These are phyloP conservation scores for Protomyctophum bolini DNA, from an alignment of 2,113 vertebrate genomes.

Conservation along the genomic window DNA sequence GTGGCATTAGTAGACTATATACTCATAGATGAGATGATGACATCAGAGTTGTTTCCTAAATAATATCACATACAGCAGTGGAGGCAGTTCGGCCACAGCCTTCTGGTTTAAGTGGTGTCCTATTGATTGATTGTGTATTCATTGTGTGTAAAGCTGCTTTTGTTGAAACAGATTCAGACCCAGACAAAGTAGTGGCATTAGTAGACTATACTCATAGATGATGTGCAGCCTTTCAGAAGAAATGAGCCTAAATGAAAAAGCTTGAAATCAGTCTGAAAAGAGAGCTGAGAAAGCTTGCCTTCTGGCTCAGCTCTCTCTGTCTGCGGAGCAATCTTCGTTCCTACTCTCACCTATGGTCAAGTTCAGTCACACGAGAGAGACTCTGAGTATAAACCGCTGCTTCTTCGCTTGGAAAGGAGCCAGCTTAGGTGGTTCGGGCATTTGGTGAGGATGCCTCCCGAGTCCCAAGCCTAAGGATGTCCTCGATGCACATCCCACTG, in stretches of 20 bases:
- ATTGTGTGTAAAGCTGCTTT: slow-evolving; percentile 25
- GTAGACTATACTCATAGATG: neutral
- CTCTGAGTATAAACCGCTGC: too few species aligned
- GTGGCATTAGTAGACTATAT: neutral
- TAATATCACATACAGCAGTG: slow-evolving; percentile 33
- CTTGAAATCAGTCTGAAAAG: neutral
- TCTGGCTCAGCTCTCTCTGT: too few species aligned
- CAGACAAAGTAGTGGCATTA: neutral
- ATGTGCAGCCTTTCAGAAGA: slow-evolving; percentile 1
- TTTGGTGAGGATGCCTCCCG: too few species aligned
- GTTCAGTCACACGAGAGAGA: too few species aligned
- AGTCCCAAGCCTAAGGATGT: too few species aligned
- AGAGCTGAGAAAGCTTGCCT: too few species aligned
- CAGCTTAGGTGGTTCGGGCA: too few species aligned
- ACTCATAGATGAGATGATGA: slow-evolving; percentile 23
- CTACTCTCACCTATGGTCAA: too few species aligned
- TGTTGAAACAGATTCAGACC: slow-evolving; percentile 23
- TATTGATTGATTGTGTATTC: slow-evolving; percentile 47
- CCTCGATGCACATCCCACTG: too few species aligned
- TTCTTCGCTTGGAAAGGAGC: too few species aligned
- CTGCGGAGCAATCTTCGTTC: too few species aligned
- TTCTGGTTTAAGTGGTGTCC: slow-evolving; percentile 46
- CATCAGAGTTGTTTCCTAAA: slow-evolving; percentile 44
- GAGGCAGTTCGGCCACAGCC: slow-evolving; percentile 26
- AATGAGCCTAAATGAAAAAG: neutral